Conservation (phyloP, 2,888 invertebrate species). For the Rapana venosa region DNA sequence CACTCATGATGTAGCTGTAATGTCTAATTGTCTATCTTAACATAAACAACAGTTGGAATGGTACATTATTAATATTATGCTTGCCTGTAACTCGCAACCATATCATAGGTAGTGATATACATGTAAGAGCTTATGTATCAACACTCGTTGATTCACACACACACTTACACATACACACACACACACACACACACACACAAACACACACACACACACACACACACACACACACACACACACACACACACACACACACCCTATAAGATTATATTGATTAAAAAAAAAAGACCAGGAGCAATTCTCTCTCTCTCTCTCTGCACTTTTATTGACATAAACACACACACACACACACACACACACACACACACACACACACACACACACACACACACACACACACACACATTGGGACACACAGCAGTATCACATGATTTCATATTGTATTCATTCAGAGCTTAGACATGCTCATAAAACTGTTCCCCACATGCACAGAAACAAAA, state of each 20-base stretch:
- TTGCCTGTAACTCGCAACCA: no score
- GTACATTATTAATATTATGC: no score
- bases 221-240: conserved; percentile 2
- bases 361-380: neutral
- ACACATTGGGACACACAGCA: neutral
- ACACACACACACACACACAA: neutral
- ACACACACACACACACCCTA: neutral
- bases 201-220: neutral
- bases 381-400: conserved; percentile 14
- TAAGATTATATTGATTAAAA: neutral
- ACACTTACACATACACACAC: neutral
- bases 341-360: no score
- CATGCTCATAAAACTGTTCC: no score
- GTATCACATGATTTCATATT: no score
- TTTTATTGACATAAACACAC: neutral
- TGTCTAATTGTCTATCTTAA: no score
- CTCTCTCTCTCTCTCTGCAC: neutral
- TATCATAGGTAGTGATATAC: neutral
- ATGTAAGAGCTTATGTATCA: neutral
- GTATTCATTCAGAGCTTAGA: no score
- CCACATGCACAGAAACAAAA: no score
- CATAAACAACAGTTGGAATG: no score
- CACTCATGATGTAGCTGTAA: no score
- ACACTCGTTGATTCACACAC: neutral
- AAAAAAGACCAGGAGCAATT: no score